phyloP scores from a whole-genome alignment of 2,113 vertebrate species.

The Cinclus mexicanus region DNA sequence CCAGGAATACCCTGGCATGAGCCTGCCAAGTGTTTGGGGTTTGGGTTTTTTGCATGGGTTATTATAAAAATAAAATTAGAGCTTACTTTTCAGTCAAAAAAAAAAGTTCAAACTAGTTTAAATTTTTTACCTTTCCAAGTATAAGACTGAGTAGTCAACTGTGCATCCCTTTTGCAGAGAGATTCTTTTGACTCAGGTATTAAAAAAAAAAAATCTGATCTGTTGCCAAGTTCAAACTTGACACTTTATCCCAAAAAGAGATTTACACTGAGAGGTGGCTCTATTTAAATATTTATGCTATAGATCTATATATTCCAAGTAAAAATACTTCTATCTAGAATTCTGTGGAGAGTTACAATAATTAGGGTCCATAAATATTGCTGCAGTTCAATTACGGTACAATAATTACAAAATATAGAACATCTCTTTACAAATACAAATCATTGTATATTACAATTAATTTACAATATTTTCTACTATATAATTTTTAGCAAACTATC shows the following conservation, averaged over 20 bases:
- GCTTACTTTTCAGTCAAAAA: background rate
- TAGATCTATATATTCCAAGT: constrained; percentile 77
- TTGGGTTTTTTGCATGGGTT: background rate
- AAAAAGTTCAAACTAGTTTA: constrained; percentile 19
- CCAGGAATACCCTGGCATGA: background rate
- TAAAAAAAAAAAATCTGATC: constrained; percentile 46
- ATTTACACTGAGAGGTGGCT: constrained; percentile 79
- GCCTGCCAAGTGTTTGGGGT: background rate
- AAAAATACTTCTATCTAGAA: constrained; percentile 83
- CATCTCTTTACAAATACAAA: constrained; percentile 99
- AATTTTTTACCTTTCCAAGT: constrained; percentile 26
- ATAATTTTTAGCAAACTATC: constrained; percentile 89
- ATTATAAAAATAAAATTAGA: constrained; percentile 50
- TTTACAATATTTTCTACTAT: constrained; percentile 91
- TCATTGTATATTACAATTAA: constrained; percentile 91
- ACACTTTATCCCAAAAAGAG: constrained; percentile 73
- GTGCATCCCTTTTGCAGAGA: constrained; percentile 79
- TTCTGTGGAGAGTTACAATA: constrained; percentile 80
- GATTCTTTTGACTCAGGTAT: constrained; percentile 59
- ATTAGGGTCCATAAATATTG: constrained; percentile 93
- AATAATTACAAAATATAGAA: constrained; percentile 99
- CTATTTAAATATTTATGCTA: constrained; percentile 78
- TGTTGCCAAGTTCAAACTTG: constrained; percentile 69
- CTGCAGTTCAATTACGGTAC: constrained; percentile 93
- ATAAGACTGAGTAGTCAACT: constrained; percentile 43